Evolutionary conservation across 2,888 invertebrate genomes (phyloP), one percentile per base, ranked within the genome.

Genomic region (Celastrina argiolus): DNA sequence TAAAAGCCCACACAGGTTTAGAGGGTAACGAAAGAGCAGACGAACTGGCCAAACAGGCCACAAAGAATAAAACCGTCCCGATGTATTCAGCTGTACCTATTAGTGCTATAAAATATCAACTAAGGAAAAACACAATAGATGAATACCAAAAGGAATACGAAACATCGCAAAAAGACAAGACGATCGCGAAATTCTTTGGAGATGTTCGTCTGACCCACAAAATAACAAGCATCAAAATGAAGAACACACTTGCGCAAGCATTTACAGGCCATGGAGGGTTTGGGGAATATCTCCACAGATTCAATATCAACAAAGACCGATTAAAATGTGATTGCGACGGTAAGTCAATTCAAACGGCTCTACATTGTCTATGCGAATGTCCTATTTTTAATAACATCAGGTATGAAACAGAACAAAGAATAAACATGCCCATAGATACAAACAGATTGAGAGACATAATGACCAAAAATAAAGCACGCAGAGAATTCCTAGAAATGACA

Each of bases 21-120:
- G 28, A 36, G 28, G 66, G 68, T 0, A 68, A 66, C 22, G 68
- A 68, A 39, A 64, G 66, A 22, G 69, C 68, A 2, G 68, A 68
- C 63, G 14, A 42, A 7, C 63, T 69, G 12, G 68, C 69, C 2
- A 69, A 66, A 16, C 42, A 67, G 10, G 61, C 68, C 2, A 22
- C 14, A 7, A 67, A 69, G 41, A 56, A 2, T 5, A 42, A 36
- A 22, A 64, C 51, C 0, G 14, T 42, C 14, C 34, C 34, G 34
- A 7, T 7, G 4, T 67, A 68, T 34, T 66, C 66, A 8, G 5
- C 2, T 1, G 59, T 56, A 39, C 68, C 67, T 12, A 28, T 66
- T 22, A 68, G 68, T 26, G 63, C 41, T 59, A 34, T 34, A 34
- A 34, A 34, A 34, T 7, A 34, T 7, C 34, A 34, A 34, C 41